phyloP scores from a whole-genome alignment of 2,888 invertebrate species.

The Hemistola chrysoprasaria region DNA sequence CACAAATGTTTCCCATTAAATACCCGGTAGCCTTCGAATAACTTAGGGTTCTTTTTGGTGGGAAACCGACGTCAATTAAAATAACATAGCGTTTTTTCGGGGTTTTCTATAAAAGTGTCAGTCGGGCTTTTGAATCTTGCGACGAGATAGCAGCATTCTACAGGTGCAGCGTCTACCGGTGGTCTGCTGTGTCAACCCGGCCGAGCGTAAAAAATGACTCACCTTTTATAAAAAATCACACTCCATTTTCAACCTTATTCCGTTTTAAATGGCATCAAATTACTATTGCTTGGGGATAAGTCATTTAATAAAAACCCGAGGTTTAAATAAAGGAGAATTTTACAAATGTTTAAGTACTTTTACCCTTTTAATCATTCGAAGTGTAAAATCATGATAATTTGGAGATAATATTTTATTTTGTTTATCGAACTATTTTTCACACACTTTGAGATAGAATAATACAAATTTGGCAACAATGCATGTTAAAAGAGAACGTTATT shows the following conservation, averaged over 20 bases:
- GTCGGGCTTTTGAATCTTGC: conserved; percentile 73
- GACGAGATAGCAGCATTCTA: conserved; percentile 71
- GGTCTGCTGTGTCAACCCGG: conserved; percentile 62
- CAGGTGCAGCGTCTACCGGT: conserved; percentile 72
- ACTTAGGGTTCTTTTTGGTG: conserved; percentile 66
- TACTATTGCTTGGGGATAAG: neutral
- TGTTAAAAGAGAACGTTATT: too few relatives aligned
- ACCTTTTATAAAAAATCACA: conserved; percentile 1
- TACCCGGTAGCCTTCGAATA: conserved; percentile 61
- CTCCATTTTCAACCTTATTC: conserved; percentile 39
- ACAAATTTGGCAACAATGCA: too few relatives aligned
- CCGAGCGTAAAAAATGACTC: conserved; percentile 27
- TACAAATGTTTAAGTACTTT: conserved; percentile 31
- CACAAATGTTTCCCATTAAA: conserved; percentile 60
- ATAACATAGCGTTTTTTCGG: conserved; percentile 62
- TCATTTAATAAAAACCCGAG: conserved; percentile 39
- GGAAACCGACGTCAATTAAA: conserved; percentile 73
- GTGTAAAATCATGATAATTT: conserved; percentile 43
- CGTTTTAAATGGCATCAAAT: neutral
- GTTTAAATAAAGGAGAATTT: conserved; percentile 47
- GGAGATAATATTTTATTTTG: conserved; percentile 17
- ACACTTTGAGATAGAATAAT: too few relatives aligned
- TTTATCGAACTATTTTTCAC: too few relatives aligned
- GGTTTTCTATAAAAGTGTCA: conserved; percentile 57
- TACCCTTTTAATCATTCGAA: conserved; percentile 39